Base-by-base conservation (phyloP, 2,888 invertebrate genomes). In the Ganaspis brasiliensis region DNA sequence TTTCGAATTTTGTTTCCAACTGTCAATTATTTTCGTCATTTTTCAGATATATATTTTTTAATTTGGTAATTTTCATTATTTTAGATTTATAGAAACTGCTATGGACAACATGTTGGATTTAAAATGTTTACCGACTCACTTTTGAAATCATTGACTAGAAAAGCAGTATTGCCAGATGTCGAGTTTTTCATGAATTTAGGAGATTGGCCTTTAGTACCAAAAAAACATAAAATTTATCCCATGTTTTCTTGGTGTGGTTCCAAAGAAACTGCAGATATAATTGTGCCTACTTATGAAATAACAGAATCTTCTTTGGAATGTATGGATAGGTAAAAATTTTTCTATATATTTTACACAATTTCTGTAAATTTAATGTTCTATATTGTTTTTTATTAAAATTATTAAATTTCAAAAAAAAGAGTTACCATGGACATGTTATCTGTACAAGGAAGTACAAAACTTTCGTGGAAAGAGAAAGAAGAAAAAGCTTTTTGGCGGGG, bases 241-340 rank as follows among this genome's bases (percentile, higher is more conserved):
- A 94, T 99, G 79, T 96, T 99, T 89, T 98, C 98, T 16, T 99
- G 99, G 99, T 99, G 99, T 92, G 98, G 98, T 1, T 98, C 97
- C 80, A 93, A 94, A 76, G 95, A 96, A 77, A 95, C 96, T 5
- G 92, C 94, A 85, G 99, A 99, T 91, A 98, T 99, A 89, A 94
- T 98, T 35, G 93, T 99, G 93, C 99, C 99, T 8, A 98, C 98
- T 0, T 99, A 99, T 92, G 98, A 99, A 90, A 93, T 99, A 63
- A 98, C 98, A 0, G 97, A 98, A 92, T 96, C 98, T 14, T 95
- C 97, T 1, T 91, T 98, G 79, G 97, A 98, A 92, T 97, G 96
- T 92, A 98, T 99, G 97, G 97, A 97, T 87, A 95, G 97, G 97
- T 96, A 92, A 19, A 72, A 76, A 49, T 14, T 1, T 10, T 52